Base-by-base conservation (phyloP, 2,888 invertebrate genomes). In the Gibbula magus region DNA sequence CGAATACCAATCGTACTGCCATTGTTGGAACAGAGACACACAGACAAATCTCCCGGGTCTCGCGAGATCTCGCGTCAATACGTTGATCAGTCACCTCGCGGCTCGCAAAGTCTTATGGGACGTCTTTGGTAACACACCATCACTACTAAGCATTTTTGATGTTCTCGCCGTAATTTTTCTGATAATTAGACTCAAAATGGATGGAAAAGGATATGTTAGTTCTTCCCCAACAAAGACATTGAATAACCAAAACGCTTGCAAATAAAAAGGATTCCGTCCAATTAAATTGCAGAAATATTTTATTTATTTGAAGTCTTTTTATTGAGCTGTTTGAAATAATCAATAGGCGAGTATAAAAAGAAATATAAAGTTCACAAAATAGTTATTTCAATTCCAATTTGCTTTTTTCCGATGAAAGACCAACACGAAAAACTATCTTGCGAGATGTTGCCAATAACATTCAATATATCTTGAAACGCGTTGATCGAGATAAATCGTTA, bases 81-180 rank as follows among this genome's bases (percentile, higher is more conserved):
- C 70, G 70, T 70, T 70, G 70, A 70, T 70, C 70, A 70, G 70
- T 70, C 70, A 70, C 70, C 70, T 39, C 70, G 39, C 35, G 70
- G 70, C 70, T 70, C 70, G 70, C 70, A 70, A 39, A n/a, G 70
- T 39, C 70, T 70, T 70, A 18, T 70, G 70, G 70, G 70, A 70
- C 32, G 39, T 70, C 32, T 70, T 70, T 70, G 70, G 70, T 70
- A 35, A n/a, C 70, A 25, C 35, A 35, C 70, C 70, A 39, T 39
- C 70, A 70, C 70, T 29, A 61, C 61, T 61, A 29, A 16, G 29
- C 61, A 61, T 61, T 70, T 70, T 70, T 70, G 70, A 70, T 70
- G 70, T 70, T 35, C 70, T 70, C 39, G 39, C 70, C 35, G 29
- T 70, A 70, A 70, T 70, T 70, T 70, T 70, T 70, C 70, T 39